Conservation (phyloP, 2,888 invertebrate genomes). For the Papilio protenor region DNA sequence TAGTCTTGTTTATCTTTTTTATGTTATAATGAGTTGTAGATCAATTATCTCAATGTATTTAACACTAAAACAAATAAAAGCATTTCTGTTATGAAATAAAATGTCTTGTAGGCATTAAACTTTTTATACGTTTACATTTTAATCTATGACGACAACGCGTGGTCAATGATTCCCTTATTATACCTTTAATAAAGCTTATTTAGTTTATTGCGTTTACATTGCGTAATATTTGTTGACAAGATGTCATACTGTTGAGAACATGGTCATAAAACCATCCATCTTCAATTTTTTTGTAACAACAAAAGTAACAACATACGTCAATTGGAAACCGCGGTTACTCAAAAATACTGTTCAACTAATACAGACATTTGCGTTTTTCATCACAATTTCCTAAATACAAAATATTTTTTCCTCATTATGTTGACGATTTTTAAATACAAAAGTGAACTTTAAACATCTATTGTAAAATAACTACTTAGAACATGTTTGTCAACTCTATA, state of each 20-base stretch:
- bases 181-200: not conserved
- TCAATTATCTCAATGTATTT: no score
- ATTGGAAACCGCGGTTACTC: no score
- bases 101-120: not conserved
- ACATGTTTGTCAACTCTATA: not conserved
- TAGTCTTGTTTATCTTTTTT: no score
- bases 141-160: conserved; percentile 10
- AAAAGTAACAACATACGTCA: not conserved
- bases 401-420: not conserved
- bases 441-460: not conserved
- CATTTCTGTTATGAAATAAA: no score
- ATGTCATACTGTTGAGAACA: not conserved
- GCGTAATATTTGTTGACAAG: not conserved
- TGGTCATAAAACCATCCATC: no score
- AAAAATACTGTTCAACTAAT: not conserved
- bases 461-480: no score
- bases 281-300: not conserved
- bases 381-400: not conserved
- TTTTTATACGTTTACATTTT: not conserved
- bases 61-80: no score
- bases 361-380: not conserved
- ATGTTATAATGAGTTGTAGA: no score
- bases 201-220: not conserved
- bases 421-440: not conserved
- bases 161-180: not conserved